Evolutionary conservation across 2,888 invertebrate genomes (phyloP).

Genomic region (Pyralis farinalis): DNA sequence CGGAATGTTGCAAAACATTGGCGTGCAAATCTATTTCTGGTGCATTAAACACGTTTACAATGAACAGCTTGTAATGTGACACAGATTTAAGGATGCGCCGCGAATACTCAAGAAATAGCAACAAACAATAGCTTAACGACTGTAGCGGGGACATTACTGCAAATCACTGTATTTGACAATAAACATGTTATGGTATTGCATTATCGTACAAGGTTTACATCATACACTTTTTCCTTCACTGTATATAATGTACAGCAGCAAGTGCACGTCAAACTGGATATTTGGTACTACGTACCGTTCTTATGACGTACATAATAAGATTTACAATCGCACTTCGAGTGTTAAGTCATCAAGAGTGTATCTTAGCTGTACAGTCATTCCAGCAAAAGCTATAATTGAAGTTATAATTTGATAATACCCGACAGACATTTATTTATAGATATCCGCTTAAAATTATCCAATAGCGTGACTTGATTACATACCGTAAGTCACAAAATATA

Average conservation of each 20-base stretch:
- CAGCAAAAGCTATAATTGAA: too few relatives aligned
- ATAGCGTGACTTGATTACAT: background rate
- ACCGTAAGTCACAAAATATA: background rate
- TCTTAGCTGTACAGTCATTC: too few relatives aligned
- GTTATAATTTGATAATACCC: too few relatives aligned
- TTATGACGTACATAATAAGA: too few relatives aligned
- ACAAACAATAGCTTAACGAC: conserved; percentile 6
- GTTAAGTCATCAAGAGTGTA: too few relatives aligned
- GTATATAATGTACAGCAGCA: background rate
- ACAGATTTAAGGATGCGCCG: conserved; percentile 5
- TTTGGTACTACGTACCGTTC: too few relatives aligned
- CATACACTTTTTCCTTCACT: background rate
- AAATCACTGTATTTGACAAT: background rate
- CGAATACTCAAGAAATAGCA: conserved; percentile 9
- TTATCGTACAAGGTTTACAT: background rate
- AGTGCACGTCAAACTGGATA: too few relatives aligned
- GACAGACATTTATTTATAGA: too few relatives aligned
- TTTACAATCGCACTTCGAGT: too few relatives aligned
- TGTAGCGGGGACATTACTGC: background rate
- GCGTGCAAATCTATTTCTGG: conserved; percentile 3
- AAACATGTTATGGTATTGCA: background rate
- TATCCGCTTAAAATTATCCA: background rate
- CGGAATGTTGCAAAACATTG: too few relatives aligned
- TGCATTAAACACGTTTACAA: conserved; percentile 7
- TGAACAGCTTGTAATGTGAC: conserved; percentile 1